A percentile compares a stretch with the other conserved stretches of the same genome.
Evolutionary conservation across 2,113 vertebrate genomes (phyloP).

Genomic region (Leiothrix lutea): DNA sequence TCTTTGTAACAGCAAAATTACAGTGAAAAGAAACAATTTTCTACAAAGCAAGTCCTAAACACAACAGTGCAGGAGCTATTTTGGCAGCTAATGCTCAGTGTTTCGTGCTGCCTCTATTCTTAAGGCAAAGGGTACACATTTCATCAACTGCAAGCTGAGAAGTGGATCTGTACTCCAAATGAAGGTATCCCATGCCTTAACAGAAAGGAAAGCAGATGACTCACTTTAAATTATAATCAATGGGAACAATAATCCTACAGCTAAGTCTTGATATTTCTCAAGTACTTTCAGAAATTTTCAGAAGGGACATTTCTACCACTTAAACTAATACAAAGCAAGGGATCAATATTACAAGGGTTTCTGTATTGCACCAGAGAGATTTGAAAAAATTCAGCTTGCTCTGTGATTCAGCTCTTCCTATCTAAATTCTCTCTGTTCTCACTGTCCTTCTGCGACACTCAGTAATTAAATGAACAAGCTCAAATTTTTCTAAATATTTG

Average conservation of each 20-base stretch:
- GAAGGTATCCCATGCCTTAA: constrained; percentile 1
- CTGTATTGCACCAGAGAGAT: neutral
- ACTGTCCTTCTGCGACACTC: neutral
- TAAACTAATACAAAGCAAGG: neutral
- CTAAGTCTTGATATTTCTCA: neutral
- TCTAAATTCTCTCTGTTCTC: neutral
- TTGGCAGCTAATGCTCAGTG: neutral
- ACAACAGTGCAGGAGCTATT: neutral
- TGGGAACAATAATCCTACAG: constrained; percentile 15
- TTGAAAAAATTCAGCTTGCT: neutral
- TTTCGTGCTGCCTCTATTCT: neutral
- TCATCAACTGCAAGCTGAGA: neutral
- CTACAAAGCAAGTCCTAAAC: neutral
- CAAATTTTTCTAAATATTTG: neutral
- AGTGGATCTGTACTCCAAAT: neutral
- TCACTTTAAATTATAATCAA: neutral
- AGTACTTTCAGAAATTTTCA: constrained; percentile 9
- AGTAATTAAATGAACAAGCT: neutral
- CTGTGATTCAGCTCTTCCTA: neutral
- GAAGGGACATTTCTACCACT: constrained; percentile 2
- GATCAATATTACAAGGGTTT: constrained; percentile 10
- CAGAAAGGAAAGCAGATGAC: neutral
- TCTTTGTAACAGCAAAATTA: neutral
- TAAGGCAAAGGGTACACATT: neutral
- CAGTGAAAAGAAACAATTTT: constrained; percentile 32